A percentile compares a stretch with the other conserved stretches of the same genome.
phyloP scores from a whole-genome alignment of 2,888 invertebrate genomes.

The Caenorhabditis sp. region DNA sequence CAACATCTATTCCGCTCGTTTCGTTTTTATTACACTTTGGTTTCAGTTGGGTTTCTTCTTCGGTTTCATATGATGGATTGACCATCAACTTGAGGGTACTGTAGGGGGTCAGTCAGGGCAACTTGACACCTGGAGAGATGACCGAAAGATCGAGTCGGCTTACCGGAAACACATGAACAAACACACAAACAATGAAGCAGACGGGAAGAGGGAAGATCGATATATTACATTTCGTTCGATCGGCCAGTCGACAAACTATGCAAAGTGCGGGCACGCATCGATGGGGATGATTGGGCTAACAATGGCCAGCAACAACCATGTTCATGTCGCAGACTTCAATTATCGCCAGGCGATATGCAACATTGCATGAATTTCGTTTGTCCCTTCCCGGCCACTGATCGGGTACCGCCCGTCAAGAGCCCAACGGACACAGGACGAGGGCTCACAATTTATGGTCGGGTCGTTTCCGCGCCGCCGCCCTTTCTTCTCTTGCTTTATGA shows the following conservation, averaged over 20 bases:
- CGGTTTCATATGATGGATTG: too few species aligned
- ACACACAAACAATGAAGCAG: conserved; percentile 28
- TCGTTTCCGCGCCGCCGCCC: conserved; percentile 34
- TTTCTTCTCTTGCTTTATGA: conserved; percentile 30
- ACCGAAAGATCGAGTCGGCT: conserved; percentile 27
- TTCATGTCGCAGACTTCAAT: conserved; percentile 12
- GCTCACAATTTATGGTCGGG: conserved; percentile 26
- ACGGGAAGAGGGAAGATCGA: conserved; percentile 17
- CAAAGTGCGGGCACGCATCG: conserved; percentile 25
- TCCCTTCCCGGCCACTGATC: conserved; percentile 6
- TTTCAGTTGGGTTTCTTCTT: not conserved
- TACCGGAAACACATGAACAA: conserved; percentile 47
- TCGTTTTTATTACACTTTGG: conserved; percentile 7
- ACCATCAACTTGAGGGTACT: too few species aligned
- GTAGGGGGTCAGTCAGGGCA: not conserved
- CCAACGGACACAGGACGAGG: conserved; percentile 6
- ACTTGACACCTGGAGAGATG: conserved; percentile 16
- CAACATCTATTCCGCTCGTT: not conserved
- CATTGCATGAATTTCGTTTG: conserved; percentile 32
- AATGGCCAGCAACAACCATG: conserved; percentile 19
- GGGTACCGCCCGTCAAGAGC: conserved; percentile 7
- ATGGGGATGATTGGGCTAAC: conserved; percentile 24
- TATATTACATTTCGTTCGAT: conserved; percentile 24
- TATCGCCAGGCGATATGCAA: conserved; percentile 22
- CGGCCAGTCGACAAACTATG: conserved; percentile 11